Evolutionary conservation across 2,113 vertebrate genomes (phyloP).

Genomic region (Struthio camelus): DNA sequence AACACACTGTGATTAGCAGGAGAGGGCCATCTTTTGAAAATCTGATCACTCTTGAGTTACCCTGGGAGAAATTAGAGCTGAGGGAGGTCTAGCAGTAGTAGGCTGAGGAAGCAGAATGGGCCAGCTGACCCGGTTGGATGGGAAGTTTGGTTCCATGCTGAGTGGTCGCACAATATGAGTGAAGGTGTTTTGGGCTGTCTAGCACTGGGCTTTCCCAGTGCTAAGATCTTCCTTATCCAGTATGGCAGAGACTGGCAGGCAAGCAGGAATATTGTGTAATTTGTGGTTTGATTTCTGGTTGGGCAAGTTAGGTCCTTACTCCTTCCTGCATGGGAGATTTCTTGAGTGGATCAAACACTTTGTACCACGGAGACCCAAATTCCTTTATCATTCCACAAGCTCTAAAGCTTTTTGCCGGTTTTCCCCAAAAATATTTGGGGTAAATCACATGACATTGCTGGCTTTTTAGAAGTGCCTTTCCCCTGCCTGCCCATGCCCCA

Average conservation of each 20-base stretch:
- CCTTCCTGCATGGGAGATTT: not conserved
- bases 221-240: not conserved
- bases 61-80: not conserved
- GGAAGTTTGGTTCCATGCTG: not conserved
- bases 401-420: not conserved
- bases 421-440: not conserved
- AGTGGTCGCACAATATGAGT: fast-evolving
- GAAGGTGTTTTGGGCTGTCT: not conserved
- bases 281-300: not conserved
- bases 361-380: not conserved
- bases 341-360: not conserved
- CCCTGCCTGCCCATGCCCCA: not conserved
- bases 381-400: not conserved
- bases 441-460: not conserved
- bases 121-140: not conserved
- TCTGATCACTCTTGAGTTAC: not conserved
- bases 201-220: no score
- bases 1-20: not conserved
- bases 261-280: not conserved
- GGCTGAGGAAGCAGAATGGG: not conserved
- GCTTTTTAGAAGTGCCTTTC: not conserved
- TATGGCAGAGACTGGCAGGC: not conserved
- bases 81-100: not conserved
- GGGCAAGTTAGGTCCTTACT: not conserved
- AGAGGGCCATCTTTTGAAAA: not conserved